A percentile compares a stretch with the other conserved stretches of the same genome.
phyloP scores from a whole-genome alignment of 2,888 invertebrate species.

The Alentia gelatinosa region DNA sequence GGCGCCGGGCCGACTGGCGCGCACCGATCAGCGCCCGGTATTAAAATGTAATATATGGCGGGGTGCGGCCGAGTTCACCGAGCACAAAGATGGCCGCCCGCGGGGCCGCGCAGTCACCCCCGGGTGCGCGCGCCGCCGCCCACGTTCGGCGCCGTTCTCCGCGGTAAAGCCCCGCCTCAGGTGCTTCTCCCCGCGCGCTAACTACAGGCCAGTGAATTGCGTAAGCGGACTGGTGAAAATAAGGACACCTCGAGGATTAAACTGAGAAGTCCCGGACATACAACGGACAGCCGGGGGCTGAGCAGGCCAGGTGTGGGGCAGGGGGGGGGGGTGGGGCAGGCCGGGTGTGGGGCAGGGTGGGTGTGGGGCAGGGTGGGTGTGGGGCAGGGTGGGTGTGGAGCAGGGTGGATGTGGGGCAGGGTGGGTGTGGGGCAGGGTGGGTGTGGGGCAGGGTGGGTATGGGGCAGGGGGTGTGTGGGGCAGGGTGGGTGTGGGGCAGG shows the following conservation, averaged over 20 bases:
- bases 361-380: background rate
- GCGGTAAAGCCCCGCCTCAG: conserved; percentile 15
- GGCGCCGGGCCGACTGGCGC: conserved; percentile 13
- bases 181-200: conserved; percentile 8
- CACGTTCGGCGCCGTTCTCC: background rate
- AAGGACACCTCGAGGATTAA: conserved; percentile 51
- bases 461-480: too few species aligned
- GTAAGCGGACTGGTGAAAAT: conserved; percentile 49
- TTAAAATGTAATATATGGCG: conserved; percentile 51
- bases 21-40: conserved; percentile 44
- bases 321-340: background rate
- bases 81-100: conserved; percentile 38
- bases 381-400: background rate
- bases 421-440: background rate
- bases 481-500: too few species aligned
- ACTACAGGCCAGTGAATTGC: conserved; percentile 37
- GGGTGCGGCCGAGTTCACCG: conserved; percentile 10
- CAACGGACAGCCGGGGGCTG: background rate
- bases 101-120: conserved; percentile 7
- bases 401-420: background rate
- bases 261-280: conserved; percentile 15
- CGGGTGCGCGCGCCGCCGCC: conserved; percentile 8
- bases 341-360: background rate
- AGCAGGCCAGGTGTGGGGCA: background rate
- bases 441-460: too few species aligned